A percentile compares a stretch with the other conserved stretches of the same genome.
Conservation (phyloP, 1,140 invertebrate species). For the Apocrypta bakeri region DNA sequence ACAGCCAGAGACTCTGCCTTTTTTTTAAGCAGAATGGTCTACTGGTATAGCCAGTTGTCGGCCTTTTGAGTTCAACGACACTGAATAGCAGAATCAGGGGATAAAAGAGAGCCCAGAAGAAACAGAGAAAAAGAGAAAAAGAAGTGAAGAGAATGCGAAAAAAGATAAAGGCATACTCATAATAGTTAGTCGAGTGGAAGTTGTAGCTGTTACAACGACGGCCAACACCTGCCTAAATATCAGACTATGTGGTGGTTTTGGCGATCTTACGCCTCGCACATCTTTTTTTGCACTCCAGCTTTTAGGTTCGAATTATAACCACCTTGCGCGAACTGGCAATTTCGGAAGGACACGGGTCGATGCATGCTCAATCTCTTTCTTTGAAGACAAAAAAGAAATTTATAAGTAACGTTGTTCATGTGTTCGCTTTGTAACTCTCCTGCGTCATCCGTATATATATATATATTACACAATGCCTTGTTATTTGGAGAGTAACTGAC, state of each 20-base stretch:
- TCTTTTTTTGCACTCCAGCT: background rate
- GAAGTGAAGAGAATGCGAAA: constrained; percentile 28
- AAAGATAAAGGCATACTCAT: background rate
- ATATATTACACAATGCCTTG: background rate
- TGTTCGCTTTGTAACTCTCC: too few species aligned
- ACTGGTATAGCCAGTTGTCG: constrained; percentile 40
- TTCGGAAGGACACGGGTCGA: background rate
- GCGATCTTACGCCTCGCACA: background rate
- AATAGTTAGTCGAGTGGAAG: constrained; percentile 37
- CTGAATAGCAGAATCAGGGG: constrained; percentile 17
- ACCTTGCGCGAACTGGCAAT: background rate
- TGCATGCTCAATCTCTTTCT: background rate
- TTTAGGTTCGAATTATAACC: background rate
- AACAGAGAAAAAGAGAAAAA: background rate
- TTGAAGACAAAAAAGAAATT: background rate
- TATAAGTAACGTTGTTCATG: too few species aligned
- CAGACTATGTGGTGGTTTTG: background rate
- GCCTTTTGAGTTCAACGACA: constrained; percentile 58
- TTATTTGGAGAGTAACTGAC: too few species aligned
- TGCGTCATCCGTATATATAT: background rate
- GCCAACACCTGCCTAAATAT: constrained; percentile 38
- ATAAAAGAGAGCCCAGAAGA: constrained; percentile 11
- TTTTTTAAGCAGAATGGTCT: constrained; percentile 8
- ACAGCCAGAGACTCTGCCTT: background rate
- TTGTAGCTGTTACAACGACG: background rate